These are phyloP conservation scores for Pseudomyrmex dendroicus DNA, from an alignment of 1,140 invertebrate genomes.

Conservation along the genomic window DNA sequence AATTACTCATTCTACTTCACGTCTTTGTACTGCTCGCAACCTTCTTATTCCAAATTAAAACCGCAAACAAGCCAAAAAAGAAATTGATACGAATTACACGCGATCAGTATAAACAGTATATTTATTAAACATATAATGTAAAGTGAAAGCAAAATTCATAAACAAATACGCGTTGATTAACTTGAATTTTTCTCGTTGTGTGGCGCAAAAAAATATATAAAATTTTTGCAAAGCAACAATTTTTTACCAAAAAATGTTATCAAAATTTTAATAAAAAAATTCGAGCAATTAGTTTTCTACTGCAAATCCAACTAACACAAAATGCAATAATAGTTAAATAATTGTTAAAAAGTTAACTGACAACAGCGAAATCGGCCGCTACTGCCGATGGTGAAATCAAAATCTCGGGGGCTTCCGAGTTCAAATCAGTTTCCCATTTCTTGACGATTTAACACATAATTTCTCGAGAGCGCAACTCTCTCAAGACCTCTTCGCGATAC, in stretches of 20 bases:
- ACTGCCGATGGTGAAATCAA: not conserved
- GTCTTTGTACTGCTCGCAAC: not conserved
- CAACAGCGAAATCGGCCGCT: not conserved
- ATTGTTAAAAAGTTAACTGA: slow-evolving; percentile 1
- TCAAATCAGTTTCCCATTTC: slow-evolving; percentile 24
- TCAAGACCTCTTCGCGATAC: slow-evolving; percentile 34
- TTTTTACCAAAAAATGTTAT: too few relatives aligned
- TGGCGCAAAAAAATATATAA: too few relatives aligned
- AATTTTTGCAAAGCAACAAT: too few relatives aligned
- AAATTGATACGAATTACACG: too few relatives aligned
- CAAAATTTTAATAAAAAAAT: not conserved
- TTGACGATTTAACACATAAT: not conserved
- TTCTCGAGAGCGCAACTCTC: slow-evolving; percentile 30
- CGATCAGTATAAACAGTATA: too few relatives aligned
- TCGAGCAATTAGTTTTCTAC: not conserved
- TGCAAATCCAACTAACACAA: not conserved
- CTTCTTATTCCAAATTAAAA: not conserved
- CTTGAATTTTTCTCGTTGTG: not conserved
- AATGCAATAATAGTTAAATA: not conserved
- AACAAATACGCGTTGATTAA: not conserved
- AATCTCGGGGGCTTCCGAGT: not conserved
- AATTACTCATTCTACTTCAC: slow-evolving; percentile 27
- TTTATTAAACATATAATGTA: not conserved
- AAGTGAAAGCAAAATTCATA: not conserved
- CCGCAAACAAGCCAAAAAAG: too few relatives aligned